Conservation (phyloP, 1,140 invertebrate species). For the Musca domestica region DNA sequence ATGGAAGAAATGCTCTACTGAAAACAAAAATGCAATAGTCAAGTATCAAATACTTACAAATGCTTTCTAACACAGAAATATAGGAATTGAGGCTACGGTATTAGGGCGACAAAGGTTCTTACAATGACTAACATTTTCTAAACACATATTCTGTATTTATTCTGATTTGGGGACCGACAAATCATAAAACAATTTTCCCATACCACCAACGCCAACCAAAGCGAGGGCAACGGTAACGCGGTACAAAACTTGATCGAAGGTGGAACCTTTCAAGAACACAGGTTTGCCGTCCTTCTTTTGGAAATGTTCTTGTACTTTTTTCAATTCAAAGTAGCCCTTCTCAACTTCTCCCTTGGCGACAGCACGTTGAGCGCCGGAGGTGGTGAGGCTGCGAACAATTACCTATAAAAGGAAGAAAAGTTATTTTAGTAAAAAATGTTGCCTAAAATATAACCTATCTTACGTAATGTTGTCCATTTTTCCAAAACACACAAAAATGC, state of each 20-base stretch:
- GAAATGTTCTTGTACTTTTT: constrained; percentile 55
- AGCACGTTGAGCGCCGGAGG: constrained; percentile 33
- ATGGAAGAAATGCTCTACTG: no score
- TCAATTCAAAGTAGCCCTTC: constrained; percentile 49
- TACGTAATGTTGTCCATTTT: constrained; percentile 39
- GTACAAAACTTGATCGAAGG: constrained; percentile 60
- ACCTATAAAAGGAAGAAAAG: constrained; percentile 34
- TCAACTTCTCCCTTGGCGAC: constrained; percentile 39
- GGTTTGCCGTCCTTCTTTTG: constrained; percentile 58
- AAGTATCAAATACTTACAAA: background rate
- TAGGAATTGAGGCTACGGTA: constrained; percentile 27
- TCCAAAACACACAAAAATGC: background rate
- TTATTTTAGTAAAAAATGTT: constrained; percentile 31
- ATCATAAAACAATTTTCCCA: constrained; percentile 48
- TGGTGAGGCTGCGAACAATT: constrained; percentile 47
- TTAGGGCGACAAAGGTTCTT: background rate
- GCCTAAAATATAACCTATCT: constrained; percentile 32
- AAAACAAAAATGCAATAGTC: background rate
- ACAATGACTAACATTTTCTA: background rate
- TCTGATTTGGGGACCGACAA: constrained; percentile 47
- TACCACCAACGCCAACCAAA: constrained; percentile 52
- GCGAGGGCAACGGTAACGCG: constrained; percentile 53
- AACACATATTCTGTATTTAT: constrained; percentile 22
- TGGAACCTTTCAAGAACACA: constrained; percentile 62
- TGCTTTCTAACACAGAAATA: constrained; percentile 42